A percentile compares a stretch with the other conserved stretches of the same genome.
Conservation (phyloP, 2,888 invertebrate species). For the Trachelus stipa region DNA sequence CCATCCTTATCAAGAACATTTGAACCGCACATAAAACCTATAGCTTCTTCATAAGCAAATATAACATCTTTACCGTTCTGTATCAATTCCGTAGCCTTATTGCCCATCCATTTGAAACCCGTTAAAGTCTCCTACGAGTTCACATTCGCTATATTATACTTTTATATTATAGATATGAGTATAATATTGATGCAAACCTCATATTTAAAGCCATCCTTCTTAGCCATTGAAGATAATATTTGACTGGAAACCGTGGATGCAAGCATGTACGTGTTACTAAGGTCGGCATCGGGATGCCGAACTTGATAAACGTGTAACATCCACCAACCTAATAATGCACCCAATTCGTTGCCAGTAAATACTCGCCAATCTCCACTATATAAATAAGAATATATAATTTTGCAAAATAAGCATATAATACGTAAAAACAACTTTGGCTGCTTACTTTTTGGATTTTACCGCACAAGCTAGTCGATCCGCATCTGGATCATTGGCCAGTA, state of each 20-base stretch:
- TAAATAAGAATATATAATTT: constrained; percentile 39
- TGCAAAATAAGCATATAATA: constrained; percentile 4
- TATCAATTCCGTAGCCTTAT: constrained; percentile 80
- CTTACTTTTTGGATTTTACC: constrained; percentile 78
- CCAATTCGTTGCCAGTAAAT: constrained; percentile 96
- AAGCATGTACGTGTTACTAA: constrained; percentile 82
- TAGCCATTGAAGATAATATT: constrained; percentile 86
- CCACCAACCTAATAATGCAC: constrained; percentile 96
- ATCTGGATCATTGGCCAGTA: constrained; percentile 98
- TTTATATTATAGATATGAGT: background rate
- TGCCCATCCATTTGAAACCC: constrained; percentile 99
- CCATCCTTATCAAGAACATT: constrained; percentile 96
- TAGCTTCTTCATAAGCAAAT: constrained; percentile 98
- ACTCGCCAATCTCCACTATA: constrained; percentile 82
- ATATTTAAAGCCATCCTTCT: constrained; percentile 80
- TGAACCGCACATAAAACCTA: constrained; percentile 96
- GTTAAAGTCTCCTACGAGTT: constrained; percentile 89
- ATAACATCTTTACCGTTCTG: constrained; percentile 81
- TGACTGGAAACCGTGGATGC: constrained; percentile 97
- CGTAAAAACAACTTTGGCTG: constrained; percentile 5
- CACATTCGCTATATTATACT: constrained; percentile 8
- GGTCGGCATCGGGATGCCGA: constrained; percentile 65
- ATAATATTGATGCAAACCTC: constrained; percentile 62
- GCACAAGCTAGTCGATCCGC: constrained; percentile 96
- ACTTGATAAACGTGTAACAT: constrained; percentile 73